Conservation (phyloP, 2,113 vertebrate genomes). For the Ahaetulla prasina region DNA sequence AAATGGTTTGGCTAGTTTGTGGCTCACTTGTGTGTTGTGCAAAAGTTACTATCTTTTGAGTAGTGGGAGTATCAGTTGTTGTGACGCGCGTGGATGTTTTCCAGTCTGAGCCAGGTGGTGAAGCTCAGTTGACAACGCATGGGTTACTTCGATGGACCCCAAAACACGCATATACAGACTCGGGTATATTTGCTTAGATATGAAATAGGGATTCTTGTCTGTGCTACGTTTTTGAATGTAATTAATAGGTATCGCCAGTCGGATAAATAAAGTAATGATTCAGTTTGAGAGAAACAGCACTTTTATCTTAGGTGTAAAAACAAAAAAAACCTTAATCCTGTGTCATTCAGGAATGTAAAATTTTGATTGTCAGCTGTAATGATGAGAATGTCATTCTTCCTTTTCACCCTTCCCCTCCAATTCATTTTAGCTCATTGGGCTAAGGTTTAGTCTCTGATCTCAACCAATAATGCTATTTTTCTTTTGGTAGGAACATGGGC, state of each 20-base stretch:
- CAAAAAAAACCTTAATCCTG: background rate
- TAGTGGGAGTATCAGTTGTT: background rate
- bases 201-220: background rate
- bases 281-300: background rate
- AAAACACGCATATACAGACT: background rate
- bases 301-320: background rate
- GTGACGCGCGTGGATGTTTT: background rate
- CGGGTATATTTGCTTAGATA: background rate
- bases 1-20: background rate
- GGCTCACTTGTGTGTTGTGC: background rate
- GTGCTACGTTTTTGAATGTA: background rate
- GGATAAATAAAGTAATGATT: background rate
- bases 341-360: background rate
- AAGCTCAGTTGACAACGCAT: background rate
- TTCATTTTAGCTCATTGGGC: background rate
- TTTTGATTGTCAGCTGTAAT: background rate
- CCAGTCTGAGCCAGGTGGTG: background rate
- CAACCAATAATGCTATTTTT: background rate
- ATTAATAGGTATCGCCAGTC: background rate
- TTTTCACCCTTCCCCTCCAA: background rate
- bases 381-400: background rate
- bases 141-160: background rate
- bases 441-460: background rate
- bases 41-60: background rate
- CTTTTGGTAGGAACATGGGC: background rate